phyloP scores from a whole-genome alignment of 2,113 vertebrate genomes.

The Muntiacus muntjak region DNA sequence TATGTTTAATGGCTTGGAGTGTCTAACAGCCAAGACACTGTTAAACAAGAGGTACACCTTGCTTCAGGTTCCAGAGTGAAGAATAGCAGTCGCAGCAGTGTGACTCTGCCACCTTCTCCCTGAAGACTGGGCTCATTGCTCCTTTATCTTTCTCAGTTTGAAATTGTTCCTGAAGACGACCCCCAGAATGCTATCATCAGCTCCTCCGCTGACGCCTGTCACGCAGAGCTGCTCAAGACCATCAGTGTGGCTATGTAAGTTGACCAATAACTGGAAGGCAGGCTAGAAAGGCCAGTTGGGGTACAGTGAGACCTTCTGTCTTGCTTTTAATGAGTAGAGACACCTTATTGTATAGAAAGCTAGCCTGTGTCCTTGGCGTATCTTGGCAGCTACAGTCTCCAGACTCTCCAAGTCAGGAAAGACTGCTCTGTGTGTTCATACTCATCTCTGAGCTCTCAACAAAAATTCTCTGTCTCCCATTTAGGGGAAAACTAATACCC shows the following conservation, averaged over 20 bases:
- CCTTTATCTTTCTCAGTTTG: constrained; percentile 82
- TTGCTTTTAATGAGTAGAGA: not conserved
- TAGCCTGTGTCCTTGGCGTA: not conserved
- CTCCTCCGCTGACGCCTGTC: constrained; percentile 85
- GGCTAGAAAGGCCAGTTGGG: not conserved
- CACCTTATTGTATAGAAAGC: not conserved
- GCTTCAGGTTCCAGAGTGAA: not conserved
- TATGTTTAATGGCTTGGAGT: not conserved
- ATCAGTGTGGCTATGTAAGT: constrained; percentile 80
- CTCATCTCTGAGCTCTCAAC: not conserved
- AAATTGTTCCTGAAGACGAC: constrained; percentile 92
- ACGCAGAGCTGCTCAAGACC: constrained; percentile 85
- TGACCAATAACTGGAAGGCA: not conserved
- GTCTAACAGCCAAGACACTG: not conserved
- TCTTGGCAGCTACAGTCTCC: not conserved
- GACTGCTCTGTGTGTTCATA: not conserved
- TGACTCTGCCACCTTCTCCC: not conserved
- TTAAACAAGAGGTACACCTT: not conserved
- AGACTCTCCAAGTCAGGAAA: not conserved
- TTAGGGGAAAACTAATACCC: constrained; percentile 80
- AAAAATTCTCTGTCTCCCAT: not conserved
- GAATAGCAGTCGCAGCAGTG: not conserved
- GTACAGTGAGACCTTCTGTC: not conserved
- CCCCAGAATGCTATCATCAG: constrained; percentile 87
- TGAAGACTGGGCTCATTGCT: not conserved